Evolutionary conservation across 2,888 invertebrate genomes (phyloP), one percentile per base, ranked within the genome.

Genomic region (Acrobasis consociella): DNA sequence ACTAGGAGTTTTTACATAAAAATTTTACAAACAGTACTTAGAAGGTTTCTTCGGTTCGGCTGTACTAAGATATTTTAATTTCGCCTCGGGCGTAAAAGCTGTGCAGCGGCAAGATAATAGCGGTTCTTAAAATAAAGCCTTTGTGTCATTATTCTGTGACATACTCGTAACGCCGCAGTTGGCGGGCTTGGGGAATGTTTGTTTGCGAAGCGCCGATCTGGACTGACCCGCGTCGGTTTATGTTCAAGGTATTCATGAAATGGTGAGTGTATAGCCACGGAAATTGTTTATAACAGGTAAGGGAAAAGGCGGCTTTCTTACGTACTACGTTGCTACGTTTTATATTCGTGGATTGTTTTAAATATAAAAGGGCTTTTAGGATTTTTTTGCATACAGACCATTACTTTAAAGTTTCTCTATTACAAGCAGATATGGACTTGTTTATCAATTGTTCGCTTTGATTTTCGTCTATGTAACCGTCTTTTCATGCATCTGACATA

Each of bases 101-200:
- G 74, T 80, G 80, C 81, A 75, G 76, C 73, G 73, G 75, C 76
- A 80, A 82, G 81, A 86, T 86, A 86, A 86, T 84, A 78, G 82
- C 78, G 76, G 81, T 80, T 84, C 84, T 86, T 86, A 83, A 85
- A 85, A 85, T 84, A 83, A 86, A 85, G 82, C 82, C 81, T 83
- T 85, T 85, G 81, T 81, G 80, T 79, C 83, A 83, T 85, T 85
- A 86, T 83, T 81, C 74, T 78, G 82, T 78, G 81, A 78, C 74
- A 69, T 69, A n/a, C n/a, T n/a, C n/a, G n/a, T n/a, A 69, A 62
- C 69, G 67, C 66, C 64, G 66, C 62, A 64, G 72, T 68, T 69
- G 69, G 64, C 58, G 69, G 62, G 70, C 69, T 72, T 68, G 70
- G 68, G 60, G 61, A 68, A 67, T 66, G 69, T 69, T 63, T 63